Percentiles rank a stretch among this genome's conserved stretches.
Evolutionary conservation across 1,140 invertebrate species (phyloP).

Genomic region (Callitettix versicolor): DNA sequence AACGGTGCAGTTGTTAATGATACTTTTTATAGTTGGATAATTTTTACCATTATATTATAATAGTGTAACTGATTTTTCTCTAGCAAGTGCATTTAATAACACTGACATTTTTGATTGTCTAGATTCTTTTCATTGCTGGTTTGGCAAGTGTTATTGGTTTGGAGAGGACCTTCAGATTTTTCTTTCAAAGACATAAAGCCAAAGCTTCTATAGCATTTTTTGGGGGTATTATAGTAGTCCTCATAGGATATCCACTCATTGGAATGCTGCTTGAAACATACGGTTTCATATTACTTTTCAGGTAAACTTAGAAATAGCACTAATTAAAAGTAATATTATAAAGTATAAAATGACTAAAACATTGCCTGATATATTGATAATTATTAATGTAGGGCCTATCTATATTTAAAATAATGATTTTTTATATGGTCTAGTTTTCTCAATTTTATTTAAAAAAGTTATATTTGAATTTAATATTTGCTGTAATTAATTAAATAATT

Average conservation of each 20-base stretch:
- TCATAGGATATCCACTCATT: constrained; percentile 91
- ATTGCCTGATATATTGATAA: constrained; percentile 15
- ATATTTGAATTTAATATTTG: too few relatives aligned
- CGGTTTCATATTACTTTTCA: constrained; percentile 73
- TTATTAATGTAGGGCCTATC: constrained; percentile 4
- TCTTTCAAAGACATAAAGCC: constrained; percentile 95
- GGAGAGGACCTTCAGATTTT: constrained; percentile 91
- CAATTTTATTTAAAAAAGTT: too few relatives aligned
- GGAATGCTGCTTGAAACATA: constrained; percentile 94
- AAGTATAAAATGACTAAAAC: too few relatives aligned
- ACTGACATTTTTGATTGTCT: constrained; percentile 26
- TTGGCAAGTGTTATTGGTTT: constrained; percentile 93
- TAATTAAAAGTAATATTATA: too few relatives aligned
- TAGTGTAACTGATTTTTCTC: too few relatives aligned
- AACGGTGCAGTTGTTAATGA: too few relatives aligned
- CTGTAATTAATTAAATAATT: too few relatives aligned
- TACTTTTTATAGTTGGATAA: too few relatives aligned
- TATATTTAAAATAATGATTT: background rate
- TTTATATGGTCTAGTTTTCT: too few relatives aligned
- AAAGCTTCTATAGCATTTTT: constrained; percentile 89
- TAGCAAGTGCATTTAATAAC: too few relatives aligned
- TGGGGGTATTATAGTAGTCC: constrained; percentile 85
- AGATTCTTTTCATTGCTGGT: constrained; percentile 92
- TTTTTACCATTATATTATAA: too few relatives aligned
- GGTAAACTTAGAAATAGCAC: too few relatives aligned